phyloP scores from a whole-genome alignment of 2,113 vertebrate genomes.

The Seriola quinqueradiata region DNA sequence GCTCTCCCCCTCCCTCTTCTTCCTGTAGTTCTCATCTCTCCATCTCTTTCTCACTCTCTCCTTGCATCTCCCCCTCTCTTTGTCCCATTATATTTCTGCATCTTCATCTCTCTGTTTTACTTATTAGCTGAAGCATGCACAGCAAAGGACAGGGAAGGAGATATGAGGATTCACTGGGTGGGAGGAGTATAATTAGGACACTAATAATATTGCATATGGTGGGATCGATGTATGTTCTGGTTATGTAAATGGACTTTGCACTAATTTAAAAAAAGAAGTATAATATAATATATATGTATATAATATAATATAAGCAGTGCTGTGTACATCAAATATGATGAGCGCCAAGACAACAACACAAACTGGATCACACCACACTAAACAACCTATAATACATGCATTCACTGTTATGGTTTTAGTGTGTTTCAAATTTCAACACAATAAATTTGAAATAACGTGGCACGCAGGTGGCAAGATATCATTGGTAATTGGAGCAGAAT shows the following conservation, averaged over 20 bases:
- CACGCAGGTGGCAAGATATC: neutral
- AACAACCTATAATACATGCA: neutral
- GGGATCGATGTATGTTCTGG: conserved; percentile 26
- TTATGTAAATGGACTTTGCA: neutral
- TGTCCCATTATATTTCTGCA: neutral
- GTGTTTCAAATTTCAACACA: neutral
- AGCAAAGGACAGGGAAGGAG: conserved; percentile 19
- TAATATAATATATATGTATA: neutral
- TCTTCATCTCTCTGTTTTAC: conserved; percentile 30
- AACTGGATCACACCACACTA: neutral
- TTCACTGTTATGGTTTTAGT: neutral
- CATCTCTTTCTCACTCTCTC: neutral
- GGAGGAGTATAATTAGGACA: conserved; percentile 33
- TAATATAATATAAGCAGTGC: neutral
- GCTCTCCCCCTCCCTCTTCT: neutral
- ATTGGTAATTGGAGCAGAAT: neutral
- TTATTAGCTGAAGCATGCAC: conserved; percentile 7
- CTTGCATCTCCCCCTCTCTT: neutral
- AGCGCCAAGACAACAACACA: neutral
- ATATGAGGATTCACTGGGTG: conserved; percentile 36
- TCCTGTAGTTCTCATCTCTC: neutral
- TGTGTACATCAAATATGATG: neutral
- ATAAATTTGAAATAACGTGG: neutral
- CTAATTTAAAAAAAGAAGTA: too few species aligned
- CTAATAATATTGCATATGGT: conserved; percentile 28